Percentiles rank a stretch among this genome's conserved stretches.
Evolutionary conservation across 2,113 vertebrate genomes (phyloP).

Genomic region (Ptilonorhynchus violaceus): DNA sequence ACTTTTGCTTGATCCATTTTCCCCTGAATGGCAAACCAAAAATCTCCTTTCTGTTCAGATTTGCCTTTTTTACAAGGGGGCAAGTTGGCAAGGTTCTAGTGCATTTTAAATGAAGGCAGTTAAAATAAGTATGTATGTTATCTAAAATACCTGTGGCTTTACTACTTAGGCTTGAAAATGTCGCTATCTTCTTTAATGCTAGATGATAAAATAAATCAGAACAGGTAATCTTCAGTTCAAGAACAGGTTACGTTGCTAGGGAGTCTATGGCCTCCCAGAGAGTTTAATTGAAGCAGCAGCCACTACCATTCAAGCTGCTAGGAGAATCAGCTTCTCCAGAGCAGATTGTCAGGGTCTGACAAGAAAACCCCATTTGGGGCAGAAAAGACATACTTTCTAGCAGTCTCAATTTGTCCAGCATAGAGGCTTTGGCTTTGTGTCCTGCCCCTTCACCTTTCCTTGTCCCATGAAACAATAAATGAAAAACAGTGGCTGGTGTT

Average conservation of each 20-base stretch:
- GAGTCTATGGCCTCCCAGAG: conserved; percentile 33
- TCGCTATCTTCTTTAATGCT: conserved; percentile 23
- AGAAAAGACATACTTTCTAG: conserved; percentile 2
- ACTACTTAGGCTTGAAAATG: conserved; percentile 2
- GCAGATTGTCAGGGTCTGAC: conserved; percentile 16
- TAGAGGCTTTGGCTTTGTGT: not conserved
- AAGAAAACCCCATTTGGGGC: conserved; percentile 34
- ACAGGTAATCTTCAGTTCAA: conserved; percentile 35
- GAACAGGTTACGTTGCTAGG: conserved; percentile 42
- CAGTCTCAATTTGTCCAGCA: conserved; percentile 45
- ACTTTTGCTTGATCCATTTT: not conserved
- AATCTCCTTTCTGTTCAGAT: not conserved
- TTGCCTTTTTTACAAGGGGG: not conserved
- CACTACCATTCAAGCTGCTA: not conserved
- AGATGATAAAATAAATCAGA: conserved; percentile 26
- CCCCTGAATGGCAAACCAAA: not conserved
- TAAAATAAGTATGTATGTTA: conserved; percentile 8
- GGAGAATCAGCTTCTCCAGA: conserved; percentile 11
- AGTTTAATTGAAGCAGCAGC: conserved; percentile 44
- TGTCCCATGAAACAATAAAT: conserved; percentile 40
- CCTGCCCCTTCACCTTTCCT: conserved; percentile 43
- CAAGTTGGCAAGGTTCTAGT: not conserved
- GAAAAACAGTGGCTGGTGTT: conserved; percentile 27
- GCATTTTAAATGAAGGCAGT: conserved; percentile 15
- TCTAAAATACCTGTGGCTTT: conserved; percentile 26